Evolutionary conservation across 1,140 invertebrate species (phyloP).

Genomic region (Brachionus calyciflorus): DNA sequence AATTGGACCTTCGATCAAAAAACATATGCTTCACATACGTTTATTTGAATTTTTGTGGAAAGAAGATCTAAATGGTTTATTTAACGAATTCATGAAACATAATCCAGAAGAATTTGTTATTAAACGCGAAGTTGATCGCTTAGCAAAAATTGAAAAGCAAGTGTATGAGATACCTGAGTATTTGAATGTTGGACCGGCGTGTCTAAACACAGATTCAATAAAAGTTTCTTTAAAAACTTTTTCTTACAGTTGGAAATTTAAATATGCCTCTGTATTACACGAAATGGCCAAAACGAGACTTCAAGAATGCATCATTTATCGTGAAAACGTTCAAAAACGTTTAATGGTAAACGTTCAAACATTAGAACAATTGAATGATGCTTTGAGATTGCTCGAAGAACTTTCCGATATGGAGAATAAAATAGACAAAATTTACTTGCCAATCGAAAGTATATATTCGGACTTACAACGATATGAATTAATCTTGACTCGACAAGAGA

Average conservation of each 20-base stretch:
- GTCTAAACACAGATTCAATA: constrained; percentile 56
- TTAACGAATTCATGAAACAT: constrained; percentile 56
- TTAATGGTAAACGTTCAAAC: constrained; percentile 57
- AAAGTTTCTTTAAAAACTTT: constrained; percentile 59
- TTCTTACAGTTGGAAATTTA: constrained; percentile 59
- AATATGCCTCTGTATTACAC: constrained; percentile 58
- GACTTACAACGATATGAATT: constrained; percentile 54
- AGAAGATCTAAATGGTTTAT: constrained; percentile 59
- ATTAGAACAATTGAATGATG: constrained; percentile 59
- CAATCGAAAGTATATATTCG: constrained; percentile 60
- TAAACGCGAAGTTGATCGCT: constrained; percentile 48
- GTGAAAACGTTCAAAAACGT: constrained; percentile 54
- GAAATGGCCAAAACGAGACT: constrained; percentile 58
- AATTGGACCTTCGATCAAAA: constrained; percentile 52
- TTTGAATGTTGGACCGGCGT: constrained; percentile 55
- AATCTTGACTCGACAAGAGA: constrained; percentile 55
- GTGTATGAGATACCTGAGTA: constrained; percentile 54
- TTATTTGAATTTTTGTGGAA: constrained; percentile 61
- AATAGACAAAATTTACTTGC: constrained; percentile 60
- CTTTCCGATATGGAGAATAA: constrained; percentile 61
- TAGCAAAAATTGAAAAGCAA: constrained; percentile 53
- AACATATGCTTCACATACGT: constrained; percentile 58
- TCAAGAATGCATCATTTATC: constrained; percentile 55
- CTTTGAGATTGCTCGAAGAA: constrained; percentile 58
- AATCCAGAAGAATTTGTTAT: constrained; percentile 56